These are phyloP conservation scores for Rotaria socialis DNA, from an alignment of 2,888 invertebrate genomes.

Conservation along the genomic window DNA sequence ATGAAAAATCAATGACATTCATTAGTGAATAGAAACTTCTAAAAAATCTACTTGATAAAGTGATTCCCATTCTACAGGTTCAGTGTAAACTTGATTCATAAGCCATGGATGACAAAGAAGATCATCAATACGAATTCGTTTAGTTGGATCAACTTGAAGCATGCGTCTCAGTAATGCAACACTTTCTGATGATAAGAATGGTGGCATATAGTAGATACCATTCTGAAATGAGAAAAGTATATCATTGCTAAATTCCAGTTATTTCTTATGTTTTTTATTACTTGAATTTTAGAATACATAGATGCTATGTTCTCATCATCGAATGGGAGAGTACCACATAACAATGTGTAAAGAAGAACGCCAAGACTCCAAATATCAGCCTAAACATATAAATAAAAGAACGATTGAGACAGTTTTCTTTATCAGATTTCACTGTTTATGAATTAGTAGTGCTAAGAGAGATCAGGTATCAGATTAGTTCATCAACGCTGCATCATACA, in stretches of 20 bases:
- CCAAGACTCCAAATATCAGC: constrained; percentile 78
- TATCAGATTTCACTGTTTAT: neutral
- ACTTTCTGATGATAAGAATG: constrained; percentile 67
- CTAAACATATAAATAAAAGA: constrained; percentile 47
- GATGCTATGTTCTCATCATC: constrained; percentile 71
- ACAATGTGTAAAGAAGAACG: constrained; percentile 72
- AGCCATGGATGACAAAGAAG: constrained; percentile 67
- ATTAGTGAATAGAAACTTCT: neutral
- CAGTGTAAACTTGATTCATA: constrained; percentile 52
- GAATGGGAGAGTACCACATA: constrained; percentile 75
- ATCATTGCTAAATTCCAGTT: constrained; percentile 44
- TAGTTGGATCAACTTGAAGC: constrained; percentile 67
- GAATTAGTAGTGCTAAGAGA: constrained; percentile 50
- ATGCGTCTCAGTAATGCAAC: constrained; percentile 62
- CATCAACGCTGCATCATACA: neutral
- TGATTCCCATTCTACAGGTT: constrained; percentile 59
- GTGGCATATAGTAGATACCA: constrained; percentile 70
- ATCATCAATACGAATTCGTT: constrained; percentile 67
- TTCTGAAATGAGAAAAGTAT: constrained; percentile 61
- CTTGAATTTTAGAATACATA: constrained; percentile 69
- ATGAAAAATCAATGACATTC: neutral
- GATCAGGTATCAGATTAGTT: constrained; percentile 61
- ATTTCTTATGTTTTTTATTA: constrained; percentile 60
- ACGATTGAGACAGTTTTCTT: constrained; percentile 61
- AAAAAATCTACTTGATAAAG: constrained; percentile 56